Conservation (phyloP, 2,113 vertebrate species). For the Oreochromis tanganicae region DNA sequence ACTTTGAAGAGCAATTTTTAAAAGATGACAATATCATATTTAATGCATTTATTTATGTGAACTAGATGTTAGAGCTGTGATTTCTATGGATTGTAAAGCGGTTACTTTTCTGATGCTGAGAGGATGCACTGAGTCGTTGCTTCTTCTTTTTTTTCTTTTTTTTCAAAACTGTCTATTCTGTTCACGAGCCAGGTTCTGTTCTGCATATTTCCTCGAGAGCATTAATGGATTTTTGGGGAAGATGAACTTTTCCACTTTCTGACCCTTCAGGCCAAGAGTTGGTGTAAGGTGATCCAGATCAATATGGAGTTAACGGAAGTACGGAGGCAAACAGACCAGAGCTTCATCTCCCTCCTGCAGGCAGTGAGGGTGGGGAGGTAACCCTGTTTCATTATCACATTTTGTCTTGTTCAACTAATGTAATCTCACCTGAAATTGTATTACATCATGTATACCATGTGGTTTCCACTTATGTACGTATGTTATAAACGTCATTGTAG, state of each 20-base stretch:
- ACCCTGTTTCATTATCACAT: neutral
- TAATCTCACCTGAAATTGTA: rapidly evolving
- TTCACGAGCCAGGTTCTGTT: neutral
- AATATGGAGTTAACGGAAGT: conserved; percentile 92
- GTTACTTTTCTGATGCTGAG: neutral
- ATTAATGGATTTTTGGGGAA: neutral
- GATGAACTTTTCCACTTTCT: neutral
- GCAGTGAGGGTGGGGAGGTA: conserved; percentile 89
- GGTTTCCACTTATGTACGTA: neutral
- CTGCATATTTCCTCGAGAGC: neutral
- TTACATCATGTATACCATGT: neutral
- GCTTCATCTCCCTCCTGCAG: conserved; percentile 87
- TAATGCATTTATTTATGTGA: neutral
- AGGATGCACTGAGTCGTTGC: neutral
- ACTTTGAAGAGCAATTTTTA: neutral
- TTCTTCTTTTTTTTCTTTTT: neutral
- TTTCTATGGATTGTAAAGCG: neutral
- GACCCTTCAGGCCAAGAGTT: conserved; percentile 81
- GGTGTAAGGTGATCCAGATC: conserved; percentile 87
- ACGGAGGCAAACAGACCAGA: conserved; percentile 84
- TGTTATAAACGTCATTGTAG: neutral
- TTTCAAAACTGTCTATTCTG: neutral
- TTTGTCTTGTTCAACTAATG: neutral
- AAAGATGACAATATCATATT: neutral
- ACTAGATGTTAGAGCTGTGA: neutral